phyloP scores from a whole-genome alignment of 2,888 invertebrate species.

The Meloe dianella region DNA sequence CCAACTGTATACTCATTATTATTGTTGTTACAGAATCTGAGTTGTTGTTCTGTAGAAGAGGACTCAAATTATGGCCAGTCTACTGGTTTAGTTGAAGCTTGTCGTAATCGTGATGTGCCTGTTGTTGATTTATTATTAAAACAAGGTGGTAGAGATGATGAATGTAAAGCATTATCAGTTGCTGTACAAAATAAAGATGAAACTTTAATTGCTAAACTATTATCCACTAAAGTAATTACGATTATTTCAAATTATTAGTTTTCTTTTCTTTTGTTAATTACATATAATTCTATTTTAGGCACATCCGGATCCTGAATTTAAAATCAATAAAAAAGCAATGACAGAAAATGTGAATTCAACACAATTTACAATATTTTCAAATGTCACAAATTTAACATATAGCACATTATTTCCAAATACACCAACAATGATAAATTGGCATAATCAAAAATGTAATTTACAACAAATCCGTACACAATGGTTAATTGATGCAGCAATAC shows the following conservation, averaged over 20 bases:
- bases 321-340: constrained; percentile 88
- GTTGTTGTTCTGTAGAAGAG: constrained; percentile 60
- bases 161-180: constrained; percentile 79
- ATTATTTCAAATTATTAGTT: too few relatives aligned
- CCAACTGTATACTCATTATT: neutral
- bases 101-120: constrained; percentile 69
- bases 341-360: constrained; percentile 67
- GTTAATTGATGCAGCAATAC: constrained; percentile 82
- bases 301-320: constrained; percentile 89
- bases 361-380: constrained; percentile 63
- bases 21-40: constrained; percentile 45
- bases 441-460: constrained; percentile 75
- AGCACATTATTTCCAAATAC: constrained; percentile 82
- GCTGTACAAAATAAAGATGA: constrained; percentile 78
- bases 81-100: constrained; percentile 73
- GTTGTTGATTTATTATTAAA: constrained; percentile 79
- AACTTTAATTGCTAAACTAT: constrained; percentile 75
- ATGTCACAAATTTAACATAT: constrained; percentile 71
- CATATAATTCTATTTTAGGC: constrained; percentile 68
- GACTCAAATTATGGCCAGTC: constrained; percentile 60
- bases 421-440: constrained; percentile 92
- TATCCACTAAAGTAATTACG: constrained; percentile 78
- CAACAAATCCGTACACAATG: constrained; percentile 79
- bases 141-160: constrained; percentile 87
- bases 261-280: constrained; percentile 11